Conservation (phyloP, 2,888 invertebrate species). For the Odontomyia ornata region DNA sequence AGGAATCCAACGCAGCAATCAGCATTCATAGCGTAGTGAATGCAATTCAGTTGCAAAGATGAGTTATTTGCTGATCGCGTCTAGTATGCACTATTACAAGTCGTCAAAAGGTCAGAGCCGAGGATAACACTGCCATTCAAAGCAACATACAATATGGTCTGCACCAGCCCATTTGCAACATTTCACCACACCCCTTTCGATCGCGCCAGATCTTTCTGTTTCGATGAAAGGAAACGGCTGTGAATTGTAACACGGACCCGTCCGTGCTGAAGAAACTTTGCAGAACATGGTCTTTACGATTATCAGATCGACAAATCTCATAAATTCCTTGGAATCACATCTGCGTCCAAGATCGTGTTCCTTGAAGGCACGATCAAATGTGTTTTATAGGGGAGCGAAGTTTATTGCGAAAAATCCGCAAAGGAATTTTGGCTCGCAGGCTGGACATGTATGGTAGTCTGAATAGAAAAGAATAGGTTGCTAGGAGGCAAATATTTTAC, state of each 20-base stretch:
- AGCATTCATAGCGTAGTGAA: background rate
- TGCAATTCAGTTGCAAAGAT: background rate
- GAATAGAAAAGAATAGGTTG: no score
- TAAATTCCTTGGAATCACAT: slow-evolving; percentile 29
- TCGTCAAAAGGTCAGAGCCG: slow-evolving; percentile 15
- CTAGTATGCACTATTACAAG: slow-evolving; percentile 3
- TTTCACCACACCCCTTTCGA: background rate
- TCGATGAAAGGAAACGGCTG: slow-evolving; percentile 6
- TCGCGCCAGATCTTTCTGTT: background rate
- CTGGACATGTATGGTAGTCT: no score
- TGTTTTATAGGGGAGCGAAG: background rate
- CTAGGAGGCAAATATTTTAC: no score
- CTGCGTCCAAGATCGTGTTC: slow-evolving; percentile 15
- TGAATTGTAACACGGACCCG: background rate
- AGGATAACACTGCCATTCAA: slow-evolving; percentile 8
- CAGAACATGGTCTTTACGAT: slow-evolving; percentile 23
- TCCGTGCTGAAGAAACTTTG: background rate
- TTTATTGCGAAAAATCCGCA: background rate
- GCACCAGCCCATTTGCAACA: background rate
- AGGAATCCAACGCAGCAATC: no score
- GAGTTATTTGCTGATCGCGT: slow-evolving; percentile 29
- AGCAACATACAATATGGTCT: slow-evolving; percentile 11
- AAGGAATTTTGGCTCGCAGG: no score
- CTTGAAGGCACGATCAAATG: background rate
- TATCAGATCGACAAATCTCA: slow-evolving; percentile 40